phyloP scores from a whole-genome alignment of 2,113 vertebrate species.

The Istiophorus platypterus region DNA sequence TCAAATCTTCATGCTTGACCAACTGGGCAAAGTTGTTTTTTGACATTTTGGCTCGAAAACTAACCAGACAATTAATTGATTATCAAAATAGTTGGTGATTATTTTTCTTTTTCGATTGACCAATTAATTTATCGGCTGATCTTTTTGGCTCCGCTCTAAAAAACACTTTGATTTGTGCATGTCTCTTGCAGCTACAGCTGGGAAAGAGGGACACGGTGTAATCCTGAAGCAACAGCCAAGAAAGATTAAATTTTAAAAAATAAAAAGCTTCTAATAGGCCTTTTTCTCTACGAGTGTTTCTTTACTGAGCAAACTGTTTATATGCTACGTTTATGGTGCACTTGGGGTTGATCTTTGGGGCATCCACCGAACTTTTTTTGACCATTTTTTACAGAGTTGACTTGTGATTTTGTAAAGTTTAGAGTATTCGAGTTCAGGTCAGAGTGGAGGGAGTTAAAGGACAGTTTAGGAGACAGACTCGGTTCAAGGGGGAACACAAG shows the following conservation, averaged over 20 bases:
- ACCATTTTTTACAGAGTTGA: background rate
- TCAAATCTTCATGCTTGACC: background rate
- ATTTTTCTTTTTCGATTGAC: background rate
- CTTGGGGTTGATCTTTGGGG: too few species aligned
- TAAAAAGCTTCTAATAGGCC: too few species aligned
- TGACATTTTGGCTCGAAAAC: too few species aligned
- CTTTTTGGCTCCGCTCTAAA: background rate
- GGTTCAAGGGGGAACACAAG: background rate
- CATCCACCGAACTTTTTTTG: too few species aligned
- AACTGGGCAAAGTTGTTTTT: background rate
- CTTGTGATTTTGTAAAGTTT: background rate
- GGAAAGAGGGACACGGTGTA: background rate
- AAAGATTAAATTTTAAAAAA: background rate
- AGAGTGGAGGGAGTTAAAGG: slow-evolving; percentile 21
- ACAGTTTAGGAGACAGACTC: background rate
- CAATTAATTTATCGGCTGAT: background rate
- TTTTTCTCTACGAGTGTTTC: background rate
- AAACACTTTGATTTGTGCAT: background rate
- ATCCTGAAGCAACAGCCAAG: background rate
- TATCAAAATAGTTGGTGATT: background rate
- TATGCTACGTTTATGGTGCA: background rate
- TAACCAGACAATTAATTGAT: background rate
- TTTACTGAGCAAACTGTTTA: background rate
- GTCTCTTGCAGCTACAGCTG: background rate
- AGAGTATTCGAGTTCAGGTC: background rate